Evolutionary conservation across 2,797 vertebrate genomes (phyloP).

Genomic region (Coendou prehensilis): DNA sequence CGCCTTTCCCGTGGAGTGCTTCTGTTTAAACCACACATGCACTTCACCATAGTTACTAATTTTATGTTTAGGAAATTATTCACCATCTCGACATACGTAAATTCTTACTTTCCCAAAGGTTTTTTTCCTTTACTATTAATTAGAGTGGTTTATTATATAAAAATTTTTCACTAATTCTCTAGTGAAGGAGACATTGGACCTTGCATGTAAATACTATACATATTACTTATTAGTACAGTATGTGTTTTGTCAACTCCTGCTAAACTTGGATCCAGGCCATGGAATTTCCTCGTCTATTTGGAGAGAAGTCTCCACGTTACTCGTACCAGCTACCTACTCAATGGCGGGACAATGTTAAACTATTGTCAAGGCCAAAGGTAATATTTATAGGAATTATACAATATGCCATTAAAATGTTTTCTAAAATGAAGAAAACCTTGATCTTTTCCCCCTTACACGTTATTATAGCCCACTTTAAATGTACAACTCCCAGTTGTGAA

Average conservation of each 20-base stretch:
- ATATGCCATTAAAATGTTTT: conserved; percentile 74
- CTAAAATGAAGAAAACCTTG: conserved; percentile 75
- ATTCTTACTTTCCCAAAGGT: conserved; percentile 19
- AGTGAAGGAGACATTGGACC: conserved; percentile 72
- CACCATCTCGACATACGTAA: conserved; percentile 53
- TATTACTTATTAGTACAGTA: conserved; percentile 78
- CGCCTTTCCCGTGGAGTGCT: not conserved
- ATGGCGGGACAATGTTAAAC: conserved; percentile 48
- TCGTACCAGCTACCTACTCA: conserved; percentile 68
- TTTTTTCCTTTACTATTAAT: conserved; percentile 81
- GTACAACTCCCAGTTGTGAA: conserved; percentile 74
- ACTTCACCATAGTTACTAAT: not conserved
- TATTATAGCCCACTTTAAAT: conserved; percentile 70
- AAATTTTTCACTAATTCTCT: conserved; percentile 74
- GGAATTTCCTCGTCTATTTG: conserved; percentile 80
- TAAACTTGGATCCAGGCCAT: conserved; percentile 81
- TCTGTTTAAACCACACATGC: not conserved
- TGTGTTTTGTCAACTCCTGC: conserved; percentile 85
- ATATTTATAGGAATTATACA: conserved; percentile 70
- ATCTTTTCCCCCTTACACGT: not conserved
- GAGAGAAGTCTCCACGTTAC: conserved; percentile 51
- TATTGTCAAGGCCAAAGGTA: conserved; percentile 29
- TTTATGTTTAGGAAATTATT: conserved; percentile 70
- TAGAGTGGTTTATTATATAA: conserved; percentile 77
- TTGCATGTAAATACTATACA: conserved; percentile 81